A percentile compares a stretch with the other conserved stretches of the same genome.
These are phyloP conservation scores for Deilephila porcellus DNA, from an alignment of 2,888 invertebrate genomes.

Conservation along the genomic window DNA sequence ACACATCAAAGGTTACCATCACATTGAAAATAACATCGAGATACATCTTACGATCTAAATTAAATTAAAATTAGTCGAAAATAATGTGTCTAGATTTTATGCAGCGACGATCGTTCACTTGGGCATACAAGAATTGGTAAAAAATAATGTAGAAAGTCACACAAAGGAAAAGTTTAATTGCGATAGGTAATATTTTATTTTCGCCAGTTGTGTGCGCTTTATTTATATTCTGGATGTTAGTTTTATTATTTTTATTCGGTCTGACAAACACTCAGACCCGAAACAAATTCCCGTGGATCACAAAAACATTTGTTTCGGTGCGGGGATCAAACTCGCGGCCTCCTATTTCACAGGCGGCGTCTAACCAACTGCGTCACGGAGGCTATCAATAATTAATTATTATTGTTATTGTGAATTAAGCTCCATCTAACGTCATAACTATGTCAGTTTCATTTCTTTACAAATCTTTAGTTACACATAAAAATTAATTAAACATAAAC, in stretches of 20 bases:
- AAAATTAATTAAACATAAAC: too few relatives aligned
- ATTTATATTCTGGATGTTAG: background rate
- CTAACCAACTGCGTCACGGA: too few relatives aligned
- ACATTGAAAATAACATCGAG: constrained; percentile 29
- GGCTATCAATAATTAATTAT: too few relatives aligned
- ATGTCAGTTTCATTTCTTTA: background rate
- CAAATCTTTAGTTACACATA: background rate
- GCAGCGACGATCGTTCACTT: background rate
- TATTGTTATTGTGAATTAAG: too few relatives aligned
- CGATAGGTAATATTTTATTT: background rate
- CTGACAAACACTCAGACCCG: too few relatives aligned
- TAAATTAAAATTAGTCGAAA: background rate
- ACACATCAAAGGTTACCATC: constrained; percentile 33
- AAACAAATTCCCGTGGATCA: too few relatives aligned
- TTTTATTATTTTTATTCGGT: too few relatives aligned
- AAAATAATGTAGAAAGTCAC: background rate
- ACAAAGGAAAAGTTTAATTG: too few relatives aligned
- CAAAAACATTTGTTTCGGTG: too few relatives aligned
- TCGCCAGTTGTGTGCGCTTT: background rate
- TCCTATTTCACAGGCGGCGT: too few relatives aligned
- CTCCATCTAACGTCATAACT: background rate
- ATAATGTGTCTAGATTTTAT: background rate
- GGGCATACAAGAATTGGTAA: background rate
- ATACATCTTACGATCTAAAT: constrained; percentile 20
- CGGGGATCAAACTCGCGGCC: too few relatives aligned